These are phyloP conservation scores for Enteromius paludinosus DNA, from an alignment of 2,797 vertebrate genomes.

Conservation along the genomic window DNA sequence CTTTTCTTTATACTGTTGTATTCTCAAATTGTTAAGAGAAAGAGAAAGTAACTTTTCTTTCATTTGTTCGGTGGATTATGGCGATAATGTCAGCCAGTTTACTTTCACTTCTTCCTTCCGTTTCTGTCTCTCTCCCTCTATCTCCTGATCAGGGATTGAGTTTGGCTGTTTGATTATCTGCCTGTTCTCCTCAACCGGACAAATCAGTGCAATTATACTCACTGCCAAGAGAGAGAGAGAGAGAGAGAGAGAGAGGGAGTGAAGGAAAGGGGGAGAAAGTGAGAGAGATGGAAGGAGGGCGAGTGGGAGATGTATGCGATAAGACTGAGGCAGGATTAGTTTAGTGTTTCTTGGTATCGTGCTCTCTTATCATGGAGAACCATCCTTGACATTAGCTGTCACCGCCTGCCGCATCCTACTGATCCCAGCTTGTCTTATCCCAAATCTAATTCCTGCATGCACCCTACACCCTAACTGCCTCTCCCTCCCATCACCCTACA, in stretches of 20 bases:
- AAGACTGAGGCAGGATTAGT: slow-evolving; percentile 75
- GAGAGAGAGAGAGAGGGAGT: slow-evolving; percentile 64
- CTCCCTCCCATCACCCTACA: slow-evolving; percentile 34
- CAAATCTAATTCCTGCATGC: slow-evolving; percentile 62
- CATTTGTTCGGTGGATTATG: slow-evolving; percentile 72
- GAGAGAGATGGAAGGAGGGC: slow-evolving; percentile 41
- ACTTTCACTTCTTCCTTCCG: slow-evolving; percentile 63
- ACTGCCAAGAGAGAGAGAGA: slow-evolving; percentile 66
- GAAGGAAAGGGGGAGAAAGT: slow-evolving; percentile 78
- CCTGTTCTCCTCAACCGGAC: slow-evolving; percentile 84
- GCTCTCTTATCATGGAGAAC: slow-evolving; percentile 84
- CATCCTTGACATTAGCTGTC: slow-evolving; percentile 83
- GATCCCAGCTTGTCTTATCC: slow-evolving; percentile 64
- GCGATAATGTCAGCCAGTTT: slow-evolving; percentile 72
- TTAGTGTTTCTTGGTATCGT: slow-evolving; percentile 80
- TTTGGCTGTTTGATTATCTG: slow-evolving; percentile 81
- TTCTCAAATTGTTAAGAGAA: slow-evolving; percentile 44
- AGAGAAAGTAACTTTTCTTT: slow-evolving; percentile 74
- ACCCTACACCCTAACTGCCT: slow-evolving; percentile 39
- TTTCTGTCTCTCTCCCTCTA: slow-evolving; percentile 66
- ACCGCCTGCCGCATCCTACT: slow-evolving; percentile 69
- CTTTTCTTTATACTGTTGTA: slow-evolving; percentile 48
- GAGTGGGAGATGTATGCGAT: slow-evolving; percentile 77
- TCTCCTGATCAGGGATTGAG: slow-evolving; percentile 76
- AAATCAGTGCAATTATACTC: slow-evolving; percentile 89